Percentiles rank a stretch among this genome's conserved stretches.
Evolutionary conservation across 1,140 invertebrate species (phyloP).

Genomic region (Chymomyza costata): DNA sequence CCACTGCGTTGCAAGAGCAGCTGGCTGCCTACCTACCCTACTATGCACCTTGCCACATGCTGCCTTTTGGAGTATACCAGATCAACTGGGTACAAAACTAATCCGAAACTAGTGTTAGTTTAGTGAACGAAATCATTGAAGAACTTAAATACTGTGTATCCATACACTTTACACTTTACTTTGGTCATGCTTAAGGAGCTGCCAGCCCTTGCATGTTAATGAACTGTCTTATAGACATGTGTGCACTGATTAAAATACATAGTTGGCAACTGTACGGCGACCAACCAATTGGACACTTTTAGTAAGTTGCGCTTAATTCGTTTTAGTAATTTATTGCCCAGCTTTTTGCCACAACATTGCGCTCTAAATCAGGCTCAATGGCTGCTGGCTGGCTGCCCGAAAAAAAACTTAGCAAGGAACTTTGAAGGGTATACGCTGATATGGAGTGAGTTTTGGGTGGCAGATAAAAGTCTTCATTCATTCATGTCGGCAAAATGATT

Average conservation of each 20-base stretch:
- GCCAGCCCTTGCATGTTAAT: slow-evolving; percentile 53
- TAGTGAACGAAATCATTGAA: slow-evolving; percentile 57
- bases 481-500: slow-evolving; percentile 73
- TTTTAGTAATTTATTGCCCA: slow-evolving; percentile 69
- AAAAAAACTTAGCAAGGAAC: too few species aligned
- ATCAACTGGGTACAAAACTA: slow-evolving; percentile 54
- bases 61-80: too few species aligned
- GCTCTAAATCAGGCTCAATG: slow-evolving; percentile 33
- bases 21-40: slow-evolving; percentile 1
- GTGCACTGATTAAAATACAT: slow-evolving; percentile 66
- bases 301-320: slow-evolving; percentile 69
- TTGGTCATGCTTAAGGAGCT: too few species aligned
- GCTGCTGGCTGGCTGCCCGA: too few species aligned
- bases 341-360: slow-evolving; percentile 30
- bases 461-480: slow-evolving; percentile 72
- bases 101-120: slow-evolving; percentile 64
- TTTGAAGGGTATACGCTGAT: too few species aligned
- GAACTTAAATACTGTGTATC: slow-evolving; percentile 64
- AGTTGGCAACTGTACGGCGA: slow-evolving; percentile 62
- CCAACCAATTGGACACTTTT: slow-evolving; percentile 57
- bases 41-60: too few species aligned
- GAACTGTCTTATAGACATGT: slow-evolving; percentile 35
- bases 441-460: slow-evolving; percentile 1
- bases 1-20: slow-evolving; percentile 53
- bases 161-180: background rate